These are phyloP conservation scores for Pelusios castaneus DNA, from an alignment of 2,113 vertebrate genomes.

Conservation along the genomic window DNA sequence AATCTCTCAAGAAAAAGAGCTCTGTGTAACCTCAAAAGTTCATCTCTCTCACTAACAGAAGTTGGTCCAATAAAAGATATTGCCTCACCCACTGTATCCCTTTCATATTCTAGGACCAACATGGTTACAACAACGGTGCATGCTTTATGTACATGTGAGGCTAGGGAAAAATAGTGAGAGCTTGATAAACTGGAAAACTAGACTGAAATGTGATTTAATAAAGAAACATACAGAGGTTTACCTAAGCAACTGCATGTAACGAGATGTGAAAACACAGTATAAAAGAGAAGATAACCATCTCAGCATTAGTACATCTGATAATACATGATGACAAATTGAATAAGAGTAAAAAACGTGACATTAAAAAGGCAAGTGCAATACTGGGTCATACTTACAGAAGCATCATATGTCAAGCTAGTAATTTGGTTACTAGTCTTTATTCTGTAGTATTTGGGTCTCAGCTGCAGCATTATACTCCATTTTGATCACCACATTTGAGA, in stretches of 20 bases:
- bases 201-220: neutral
- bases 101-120: neutral
- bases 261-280: neutral
- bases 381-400: slow-evolving; percentile 14
- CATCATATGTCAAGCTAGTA: neutral
- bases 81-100: neutral
- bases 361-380: slow-evolving; percentile 3
- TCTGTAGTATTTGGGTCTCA: neutral
- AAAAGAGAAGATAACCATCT: slow-evolving; percentile 17
- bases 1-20: too few relatives aligned
- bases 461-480: neutral
- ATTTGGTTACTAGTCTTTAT: neutral
- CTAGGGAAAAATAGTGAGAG: slow-evolving; percentile 33
- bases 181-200: slow-evolving; percentile 34
- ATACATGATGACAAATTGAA: neutral
- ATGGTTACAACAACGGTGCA: neutral
- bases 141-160: slow-evolving; percentile 41
- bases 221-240: slow-evolving; percentile 7
- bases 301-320: neutral
- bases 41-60: too few relatives aligned
- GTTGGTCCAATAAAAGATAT: neutral
- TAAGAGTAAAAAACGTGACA: neutral
- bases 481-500: neutral
- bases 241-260: neutral
- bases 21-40: too few relatives aligned